Conservation (phyloP, 2,888 invertebrate genomes). For the Drosophila suboccidentalis region DNA sequence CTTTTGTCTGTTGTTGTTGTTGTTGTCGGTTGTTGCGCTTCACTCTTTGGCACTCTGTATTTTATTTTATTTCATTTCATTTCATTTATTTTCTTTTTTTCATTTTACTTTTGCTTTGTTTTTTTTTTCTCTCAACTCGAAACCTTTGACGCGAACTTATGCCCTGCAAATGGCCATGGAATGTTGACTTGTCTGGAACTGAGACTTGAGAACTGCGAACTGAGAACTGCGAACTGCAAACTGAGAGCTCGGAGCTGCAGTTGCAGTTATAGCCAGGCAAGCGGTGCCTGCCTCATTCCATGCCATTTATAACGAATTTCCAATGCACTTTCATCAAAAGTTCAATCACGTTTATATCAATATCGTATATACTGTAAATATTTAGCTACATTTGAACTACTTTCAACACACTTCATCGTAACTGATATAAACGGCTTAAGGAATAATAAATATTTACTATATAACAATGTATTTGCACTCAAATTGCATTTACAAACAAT, state of each 20-base stretch:
- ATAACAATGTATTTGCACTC: neutral
- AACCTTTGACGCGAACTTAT: constrained; percentile 84
- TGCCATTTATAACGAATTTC: constrained; percentile 30
- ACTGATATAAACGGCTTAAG: constrained; percentile 1
- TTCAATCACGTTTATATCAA: constrained; percentile 3
- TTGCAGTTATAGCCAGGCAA: constrained; percentile 38
- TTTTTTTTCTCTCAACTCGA: constrained; percentile 44
- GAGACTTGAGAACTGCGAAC: constrained; percentile 45
- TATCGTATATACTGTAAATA: constrained; percentile 21
- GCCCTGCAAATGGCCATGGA: constrained; percentile 81
- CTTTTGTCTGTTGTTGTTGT: constrained; percentile 52
- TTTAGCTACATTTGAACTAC: neutral
- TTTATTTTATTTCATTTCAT: constrained; percentile 27
- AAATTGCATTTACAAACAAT: neutral
- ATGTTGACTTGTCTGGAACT: constrained; percentile 74
- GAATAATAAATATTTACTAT: constrained; percentile 10
- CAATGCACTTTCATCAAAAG: constrained; percentile 40
- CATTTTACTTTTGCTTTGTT: constrained; percentile 10
- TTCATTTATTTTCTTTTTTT: constrained; percentile 5
- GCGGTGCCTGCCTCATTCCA: neutral
- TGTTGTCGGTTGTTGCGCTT: constrained; percentile 50
- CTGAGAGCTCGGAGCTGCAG: constrained; percentile 22
- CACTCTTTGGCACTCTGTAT: constrained; percentile 65
- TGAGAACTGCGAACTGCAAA: constrained; percentile 30
- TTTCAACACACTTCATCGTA: neutral